Conservation (phyloP, 2,797 vertebrate species). For the Paguma larvata region DNA sequence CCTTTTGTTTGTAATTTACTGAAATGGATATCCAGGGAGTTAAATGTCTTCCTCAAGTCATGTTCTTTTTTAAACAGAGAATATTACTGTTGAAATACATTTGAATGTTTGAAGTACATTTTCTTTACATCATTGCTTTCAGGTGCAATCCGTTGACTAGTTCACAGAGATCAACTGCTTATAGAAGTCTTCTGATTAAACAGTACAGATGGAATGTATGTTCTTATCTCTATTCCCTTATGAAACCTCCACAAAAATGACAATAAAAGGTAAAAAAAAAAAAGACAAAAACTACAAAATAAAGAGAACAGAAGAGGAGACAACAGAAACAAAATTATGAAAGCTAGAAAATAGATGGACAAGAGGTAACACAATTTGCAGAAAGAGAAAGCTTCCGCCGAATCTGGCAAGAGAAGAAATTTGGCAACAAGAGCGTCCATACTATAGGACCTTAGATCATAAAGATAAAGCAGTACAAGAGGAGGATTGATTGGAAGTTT, state of each 20-base stretch:
- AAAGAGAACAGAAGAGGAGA: not conserved
- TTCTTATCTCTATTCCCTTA: not conserved
- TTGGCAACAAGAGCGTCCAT: not conserved
- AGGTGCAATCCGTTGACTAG: not conserved
- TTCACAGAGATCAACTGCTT: not conserved
- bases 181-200: not conserved
- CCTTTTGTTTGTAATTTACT: slow-evolving; percentile 36
- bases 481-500: not conserved
- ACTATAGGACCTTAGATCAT: not conserved
- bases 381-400: not conserved
- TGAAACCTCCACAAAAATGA: not conserved
- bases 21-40: not conserved
- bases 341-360: not conserved
- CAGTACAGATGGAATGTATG: not conserved
- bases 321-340: not conserved
- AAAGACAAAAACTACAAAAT: not conserved
- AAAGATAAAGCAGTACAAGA: not conserved
- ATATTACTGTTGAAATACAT: not conserved
- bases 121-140: slow-evolving; percentile 5
- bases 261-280: not conserved
- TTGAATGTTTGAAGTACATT: slow-evolving; percentile 2
- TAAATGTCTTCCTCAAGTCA: not conserved
- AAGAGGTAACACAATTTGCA: not conserved
- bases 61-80: not conserved
- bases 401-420: not conserved